Evolutionary conservation across 2,888 invertebrate species (phyloP).

Genomic region (Pelosia muscerda): DNA sequence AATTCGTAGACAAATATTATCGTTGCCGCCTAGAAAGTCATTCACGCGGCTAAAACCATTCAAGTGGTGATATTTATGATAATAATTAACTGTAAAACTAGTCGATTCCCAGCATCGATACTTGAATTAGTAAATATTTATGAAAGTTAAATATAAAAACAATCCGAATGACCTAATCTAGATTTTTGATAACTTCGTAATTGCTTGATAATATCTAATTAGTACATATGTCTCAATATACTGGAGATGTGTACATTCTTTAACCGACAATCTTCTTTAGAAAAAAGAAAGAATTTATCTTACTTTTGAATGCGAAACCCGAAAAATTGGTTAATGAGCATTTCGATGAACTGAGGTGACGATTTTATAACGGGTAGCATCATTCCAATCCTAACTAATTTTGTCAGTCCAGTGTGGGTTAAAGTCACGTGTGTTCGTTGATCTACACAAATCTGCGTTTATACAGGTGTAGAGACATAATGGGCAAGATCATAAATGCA

Average conservation of each 20-base stretch:
- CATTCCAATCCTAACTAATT: too few relatives aligned
- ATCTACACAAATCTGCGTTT: too few relatives aligned
- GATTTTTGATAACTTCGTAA: constrained; percentile 26
- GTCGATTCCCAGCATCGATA: constrained; percentile 10
- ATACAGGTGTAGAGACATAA: too few relatives aligned
- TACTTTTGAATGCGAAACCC: too few relatives aligned
- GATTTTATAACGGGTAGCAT: too few relatives aligned
- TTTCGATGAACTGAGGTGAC: too few relatives aligned
- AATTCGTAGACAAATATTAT: neutral
- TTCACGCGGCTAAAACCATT: constrained; percentile 8
- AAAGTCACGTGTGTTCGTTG: too few relatives aligned
- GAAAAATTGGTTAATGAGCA: too few relatives aligned
- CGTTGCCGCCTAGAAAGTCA: constrained; percentile 7
- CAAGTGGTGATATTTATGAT: constrained; percentile 15
- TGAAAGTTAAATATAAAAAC: constrained; percentile 19
- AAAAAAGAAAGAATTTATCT: too few relatives aligned
- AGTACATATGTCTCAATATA: neutral
- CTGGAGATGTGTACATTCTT: neutral
- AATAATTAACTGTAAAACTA: constrained; percentile 17
- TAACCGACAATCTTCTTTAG: neutral
- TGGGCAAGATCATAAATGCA: too few relatives aligned
- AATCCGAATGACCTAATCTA: constrained; percentile 23
- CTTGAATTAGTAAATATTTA: constrained; percentile 31
- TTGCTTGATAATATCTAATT: constrained; percentile 22
- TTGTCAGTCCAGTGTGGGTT: too few relatives aligned